Evolutionary conservation across 2,888 invertebrate genomes (phyloP).

Genomic region (Drosophila atripex): DNA sequence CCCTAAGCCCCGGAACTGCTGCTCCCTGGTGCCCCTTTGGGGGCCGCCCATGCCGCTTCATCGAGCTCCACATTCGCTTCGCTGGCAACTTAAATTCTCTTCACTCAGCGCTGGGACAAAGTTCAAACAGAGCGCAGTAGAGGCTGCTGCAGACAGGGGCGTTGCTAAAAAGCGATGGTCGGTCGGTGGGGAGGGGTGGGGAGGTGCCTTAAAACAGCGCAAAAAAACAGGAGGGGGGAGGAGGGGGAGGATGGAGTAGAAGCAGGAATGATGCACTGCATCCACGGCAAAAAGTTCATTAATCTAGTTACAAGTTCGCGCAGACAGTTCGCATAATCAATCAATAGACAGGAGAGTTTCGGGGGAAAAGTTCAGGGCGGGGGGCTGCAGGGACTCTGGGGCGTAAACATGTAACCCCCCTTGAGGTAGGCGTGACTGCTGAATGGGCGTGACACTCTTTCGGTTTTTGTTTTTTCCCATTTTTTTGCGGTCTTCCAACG

Average conservation of each 20-base stretch:
- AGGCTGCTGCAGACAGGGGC: not conserved
- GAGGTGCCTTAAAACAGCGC: constrained; percentile 7
- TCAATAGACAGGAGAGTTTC: constrained; percentile 59
- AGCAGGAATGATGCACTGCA: constrained; percentile 42
- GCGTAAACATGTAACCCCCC: constrained; percentile 28
- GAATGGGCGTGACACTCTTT: constrained; percentile 16
- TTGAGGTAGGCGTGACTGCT: constrained; percentile 11
- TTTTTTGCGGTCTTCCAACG: constrained; percentile 9
- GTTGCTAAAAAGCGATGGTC: too few species aligned
- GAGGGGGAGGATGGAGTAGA: not conserved
- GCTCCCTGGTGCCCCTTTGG: not conserved
- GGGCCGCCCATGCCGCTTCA: not conserved
- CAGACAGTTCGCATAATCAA: constrained; percentile 80
- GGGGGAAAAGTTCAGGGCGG: not conserved
- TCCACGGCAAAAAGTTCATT: constrained; percentile 75
- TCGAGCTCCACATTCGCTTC: constrained; percentile 14
- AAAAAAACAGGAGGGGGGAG: not conserved
- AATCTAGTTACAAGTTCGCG: constrained; percentile 81
- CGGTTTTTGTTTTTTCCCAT: not conserved
- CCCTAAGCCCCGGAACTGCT: not conserved
- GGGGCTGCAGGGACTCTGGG: not conserved
- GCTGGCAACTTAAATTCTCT: constrained; percentile 28
- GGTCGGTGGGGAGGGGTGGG: too few species aligned
- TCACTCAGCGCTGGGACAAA: constrained; percentile 11
- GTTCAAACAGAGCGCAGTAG: not conserved